phyloP scores from a whole-genome alignment of 2,888 invertebrate species.

The Dione juno region DNA sequence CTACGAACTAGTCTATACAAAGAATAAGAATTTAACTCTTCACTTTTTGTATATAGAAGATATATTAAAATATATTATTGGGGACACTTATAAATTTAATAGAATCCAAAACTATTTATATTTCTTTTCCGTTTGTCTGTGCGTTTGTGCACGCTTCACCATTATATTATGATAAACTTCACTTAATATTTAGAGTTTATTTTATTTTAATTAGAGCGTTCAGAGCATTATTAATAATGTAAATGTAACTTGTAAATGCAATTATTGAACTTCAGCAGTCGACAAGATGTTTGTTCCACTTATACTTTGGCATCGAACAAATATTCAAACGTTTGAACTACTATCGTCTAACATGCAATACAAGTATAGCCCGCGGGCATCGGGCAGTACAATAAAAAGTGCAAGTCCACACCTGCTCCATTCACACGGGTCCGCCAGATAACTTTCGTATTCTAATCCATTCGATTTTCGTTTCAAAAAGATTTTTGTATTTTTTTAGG shows the following conservation, averaged over 20 bases:
- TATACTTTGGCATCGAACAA: slow-evolving; percentile 2
- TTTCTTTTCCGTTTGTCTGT: too few species aligned
- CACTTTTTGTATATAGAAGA: too few species aligned
- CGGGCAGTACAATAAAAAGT: slow-evolving; percentile 52
- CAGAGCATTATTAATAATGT: neutral
- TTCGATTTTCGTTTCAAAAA: slow-evolving; percentile 54
- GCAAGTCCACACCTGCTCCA: slow-evolving; percentile 62
- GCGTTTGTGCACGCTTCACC: too few species aligned
- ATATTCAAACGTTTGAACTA: slow-evolving; percentile 43
- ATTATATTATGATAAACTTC: too few species aligned
- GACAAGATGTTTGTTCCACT: neutral
- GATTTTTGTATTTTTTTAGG: slow-evolving; percentile 56
- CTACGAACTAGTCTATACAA: too few species aligned
- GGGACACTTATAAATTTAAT: too few species aligned
- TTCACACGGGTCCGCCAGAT: slow-evolving; percentile 70
- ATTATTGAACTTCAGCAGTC: slow-evolving; percentile 7
- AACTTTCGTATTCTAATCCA: slow-evolving; percentile 58
- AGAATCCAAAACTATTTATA: too few species aligned
- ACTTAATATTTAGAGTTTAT: too few species aligned
- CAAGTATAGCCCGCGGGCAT: slow-evolving; percentile 46
- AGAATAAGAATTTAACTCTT: too few species aligned
- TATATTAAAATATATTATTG: too few species aligned
- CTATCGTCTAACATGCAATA: slow-evolving; percentile 46
- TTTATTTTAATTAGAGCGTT: too few species aligned
- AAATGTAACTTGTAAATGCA: neutral